These are phyloP conservation scores for Oscheius myriophilus DNA, from an alignment of 2,888 invertebrate genomes.

Conservation along the genomic window DNA sequence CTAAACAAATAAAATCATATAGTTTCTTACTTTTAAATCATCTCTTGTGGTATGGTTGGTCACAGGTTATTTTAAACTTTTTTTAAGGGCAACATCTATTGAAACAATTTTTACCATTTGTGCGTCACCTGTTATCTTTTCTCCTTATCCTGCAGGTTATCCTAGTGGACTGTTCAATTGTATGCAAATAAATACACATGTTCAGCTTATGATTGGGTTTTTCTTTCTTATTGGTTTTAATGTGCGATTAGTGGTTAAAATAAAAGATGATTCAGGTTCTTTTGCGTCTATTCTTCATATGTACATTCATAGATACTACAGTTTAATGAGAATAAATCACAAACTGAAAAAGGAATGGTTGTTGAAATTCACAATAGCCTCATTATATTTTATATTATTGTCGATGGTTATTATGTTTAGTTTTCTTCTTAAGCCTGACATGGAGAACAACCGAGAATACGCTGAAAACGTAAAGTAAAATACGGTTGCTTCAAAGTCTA, in stretches of 20 bases:
- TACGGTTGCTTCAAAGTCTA: too few species aligned
- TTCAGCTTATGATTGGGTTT: slow-evolving; percentile 13
- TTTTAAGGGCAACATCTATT: slow-evolving; percentile 7
- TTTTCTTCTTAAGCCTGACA: slow-evolving; percentile 2
- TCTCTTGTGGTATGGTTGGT: too few species aligned
- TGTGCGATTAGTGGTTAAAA: too few species aligned
- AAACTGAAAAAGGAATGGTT: slow-evolving; percentile 4
- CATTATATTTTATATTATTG: too few species aligned
- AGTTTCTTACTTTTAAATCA: too few species aligned
- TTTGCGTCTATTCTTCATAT: slow-evolving; percentile 7
- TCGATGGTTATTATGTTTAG: background rate
- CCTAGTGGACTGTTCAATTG: slow-evolving; percentile 9
- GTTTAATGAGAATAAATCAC: slow-evolving; percentile 5
- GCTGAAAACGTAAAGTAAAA: slow-evolving; percentile 5
- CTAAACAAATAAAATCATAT: too few species aligned
- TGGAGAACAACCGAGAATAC: slow-evolving; percentile 3
- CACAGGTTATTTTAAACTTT: too few species aligned
- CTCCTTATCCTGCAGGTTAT: slow-evolving; percentile 15
- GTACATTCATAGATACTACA: slow-evolving; percentile 11
- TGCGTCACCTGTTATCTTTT: slow-evolving; percentile 7
- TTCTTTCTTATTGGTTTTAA: slow-evolving; percentile 5
- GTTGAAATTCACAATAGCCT: background rate
- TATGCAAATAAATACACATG: slow-evolving; percentile 2
- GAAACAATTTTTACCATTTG: slow-evolving; percentile 8
- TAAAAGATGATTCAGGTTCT: background rate